These are phyloP conservation scores for Anas flavirostris DNA, from an alignment of 2,797 vertebrate species.

Conservation along the genomic window DNA sequence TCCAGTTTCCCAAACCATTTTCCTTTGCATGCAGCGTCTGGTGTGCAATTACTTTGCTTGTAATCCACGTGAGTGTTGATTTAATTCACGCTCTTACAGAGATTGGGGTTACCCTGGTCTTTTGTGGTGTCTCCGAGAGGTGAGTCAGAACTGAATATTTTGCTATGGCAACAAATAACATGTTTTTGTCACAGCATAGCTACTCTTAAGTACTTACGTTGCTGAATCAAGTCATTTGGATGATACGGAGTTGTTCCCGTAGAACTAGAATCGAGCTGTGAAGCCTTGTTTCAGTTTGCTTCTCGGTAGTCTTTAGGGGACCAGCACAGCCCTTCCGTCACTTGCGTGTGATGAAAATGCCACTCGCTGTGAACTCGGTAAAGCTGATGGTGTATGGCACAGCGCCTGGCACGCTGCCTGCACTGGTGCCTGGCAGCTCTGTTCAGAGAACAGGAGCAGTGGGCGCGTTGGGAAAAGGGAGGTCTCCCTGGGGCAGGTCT, in stretches of 20 bases:
- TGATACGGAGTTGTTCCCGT: accelerated
- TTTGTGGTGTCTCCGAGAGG: not conserved
- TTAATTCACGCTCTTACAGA: not conserved
- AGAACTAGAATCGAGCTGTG: not conserved
- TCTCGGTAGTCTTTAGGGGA: not conserved
- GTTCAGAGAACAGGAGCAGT: not conserved
- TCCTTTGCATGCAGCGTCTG: not conserved
- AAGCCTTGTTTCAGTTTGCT: not conserved
- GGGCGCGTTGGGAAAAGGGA: not conserved
- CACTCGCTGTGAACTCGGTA: not conserved
- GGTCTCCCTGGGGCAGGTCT: not conserved
- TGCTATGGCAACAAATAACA: not conserved
- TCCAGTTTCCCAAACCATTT: not conserved
- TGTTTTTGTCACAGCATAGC: not conserved
- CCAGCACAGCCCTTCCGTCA: not conserved
- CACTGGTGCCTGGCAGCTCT: not conserved
- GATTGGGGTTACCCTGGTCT: not conserved
- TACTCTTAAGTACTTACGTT: not conserved
- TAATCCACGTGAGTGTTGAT: not conserved
- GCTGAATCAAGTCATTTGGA: not conserved
- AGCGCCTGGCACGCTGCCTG: no score
- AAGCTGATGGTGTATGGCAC: not conserved
- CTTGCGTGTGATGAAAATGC: not conserved
- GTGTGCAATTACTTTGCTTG: not conserved
- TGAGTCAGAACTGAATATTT: not conserved